A percentile compares a stretch with the other conserved stretches of the same genome.
These are phyloP conservation scores for Tanytarsus gracilentus DNA, from an alignment of 2,888 invertebrate genomes.

Conservation along the genomic window DNA sequence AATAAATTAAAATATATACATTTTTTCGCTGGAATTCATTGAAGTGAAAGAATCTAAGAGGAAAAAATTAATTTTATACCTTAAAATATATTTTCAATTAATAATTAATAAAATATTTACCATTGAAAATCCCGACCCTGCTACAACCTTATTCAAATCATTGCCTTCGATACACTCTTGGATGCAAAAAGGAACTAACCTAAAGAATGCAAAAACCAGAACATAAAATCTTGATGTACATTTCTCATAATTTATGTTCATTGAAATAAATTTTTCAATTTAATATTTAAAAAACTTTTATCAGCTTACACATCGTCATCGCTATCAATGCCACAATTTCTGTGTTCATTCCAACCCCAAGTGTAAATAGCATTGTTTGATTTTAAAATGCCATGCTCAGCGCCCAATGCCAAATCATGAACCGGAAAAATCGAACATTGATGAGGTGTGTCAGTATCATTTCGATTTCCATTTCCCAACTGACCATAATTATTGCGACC, in stretches of 20 bases:
- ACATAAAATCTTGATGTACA: too few relatives aligned
- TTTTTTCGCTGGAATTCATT: too few relatives aligned
- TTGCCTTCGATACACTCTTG: background rate
- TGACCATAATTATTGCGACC: constrained; percentile 76
- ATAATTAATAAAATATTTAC: too few relatives aligned
- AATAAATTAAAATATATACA: too few relatives aligned
- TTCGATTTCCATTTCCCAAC: constrained; percentile 46
- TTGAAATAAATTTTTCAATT: background rate
- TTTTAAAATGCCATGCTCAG: constrained; percentile 69
- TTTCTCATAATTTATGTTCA: background rate
- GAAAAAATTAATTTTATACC: too few relatives aligned
- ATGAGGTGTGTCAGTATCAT: constrained; percentile 37
- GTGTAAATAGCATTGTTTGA: constrained; percentile 57
- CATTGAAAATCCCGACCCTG: constrained; percentile 22
- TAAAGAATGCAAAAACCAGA: background rate
- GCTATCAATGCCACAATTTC: constrained; percentile 64
- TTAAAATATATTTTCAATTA: too few relatives aligned
- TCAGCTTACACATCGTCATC: constrained; percentile 39
- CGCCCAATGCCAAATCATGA: constrained; percentile 49
- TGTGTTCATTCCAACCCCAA: constrained; percentile 91
- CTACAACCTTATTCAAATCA: background rate
- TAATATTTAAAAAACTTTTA: background rate
- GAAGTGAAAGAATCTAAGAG: too few relatives aligned
- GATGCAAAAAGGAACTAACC: background rate
- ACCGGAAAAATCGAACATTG: constrained; percentile 37